Percentiles rank a stretch among this genome's conserved stretches.
These are phyloP conservation scores for Vesta saturnalis DNA, from an alignment of 2,888 invertebrate genomes.

Conservation along the genomic window DNA sequence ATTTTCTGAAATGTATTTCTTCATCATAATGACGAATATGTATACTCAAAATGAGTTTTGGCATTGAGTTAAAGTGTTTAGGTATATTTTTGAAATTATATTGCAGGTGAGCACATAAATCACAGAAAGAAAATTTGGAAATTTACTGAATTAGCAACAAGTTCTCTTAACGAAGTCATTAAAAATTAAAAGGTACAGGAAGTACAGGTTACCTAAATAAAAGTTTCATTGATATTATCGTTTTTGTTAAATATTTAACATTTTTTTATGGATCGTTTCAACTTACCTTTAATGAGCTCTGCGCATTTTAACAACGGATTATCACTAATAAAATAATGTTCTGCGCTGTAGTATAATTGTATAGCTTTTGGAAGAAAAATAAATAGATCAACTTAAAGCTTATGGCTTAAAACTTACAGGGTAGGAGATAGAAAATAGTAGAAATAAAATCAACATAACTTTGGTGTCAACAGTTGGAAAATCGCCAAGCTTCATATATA, in stretches of 20 bases:
- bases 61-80: background rate
- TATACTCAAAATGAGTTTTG: background rate
- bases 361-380: too few species aligned
- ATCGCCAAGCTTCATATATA: too few species aligned
- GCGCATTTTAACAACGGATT: too few species aligned
- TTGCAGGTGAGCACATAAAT: slow-evolving; percentile 7
- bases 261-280: too few species aligned
- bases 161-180: background rate
- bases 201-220: background rate
- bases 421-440: too few species aligned
- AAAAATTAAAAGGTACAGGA: background rate
- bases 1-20: background rate
- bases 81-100: slow-evolving; percentile 3
- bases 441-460: too few species aligned
- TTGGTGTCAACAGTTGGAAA: too few species aligned
- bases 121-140: background rate
- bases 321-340: too few species aligned
- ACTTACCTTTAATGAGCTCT: too few species aligned
- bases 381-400: too few species aligned
- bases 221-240: background rate
- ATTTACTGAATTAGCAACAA: background rate
- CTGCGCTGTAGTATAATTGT: too few species aligned
- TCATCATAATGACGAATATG: background rate
- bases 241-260: background rate
- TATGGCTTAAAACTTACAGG: too few species aligned